phyloP scores from a whole-genome alignment of 2,113 vertebrate species.

The Glaucidium brasilianum region DNA sequence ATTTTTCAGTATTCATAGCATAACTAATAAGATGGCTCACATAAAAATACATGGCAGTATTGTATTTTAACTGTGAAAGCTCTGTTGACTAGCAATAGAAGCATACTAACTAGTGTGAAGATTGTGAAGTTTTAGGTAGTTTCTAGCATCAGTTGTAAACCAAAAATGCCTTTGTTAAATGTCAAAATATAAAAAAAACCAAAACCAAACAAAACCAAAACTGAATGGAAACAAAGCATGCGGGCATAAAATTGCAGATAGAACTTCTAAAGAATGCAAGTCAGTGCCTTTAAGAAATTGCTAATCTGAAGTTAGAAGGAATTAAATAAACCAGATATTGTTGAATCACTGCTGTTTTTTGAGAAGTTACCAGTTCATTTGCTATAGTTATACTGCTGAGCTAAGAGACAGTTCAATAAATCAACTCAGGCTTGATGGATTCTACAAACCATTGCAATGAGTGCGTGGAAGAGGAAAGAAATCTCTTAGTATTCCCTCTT shows the following conservation, averaged over 20 bases:
- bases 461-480: slow-evolving; percentile 88
- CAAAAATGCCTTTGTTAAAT: neutral
- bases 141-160: neutral
- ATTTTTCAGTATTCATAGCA: neutral
- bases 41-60: neutral
- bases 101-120: neutral
- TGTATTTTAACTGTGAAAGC: neutral
- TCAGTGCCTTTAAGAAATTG: slow-evolving; percentile 37
- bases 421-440: slow-evolving; percentile 99
- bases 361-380: slow-evolving; percentile 98
- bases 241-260: neutral
- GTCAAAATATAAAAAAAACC: neutral
- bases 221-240: neutral
- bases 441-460: slow-evolving; percentile 93
- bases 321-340: slow-evolving; percentile 75
- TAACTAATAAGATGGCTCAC: neutral
- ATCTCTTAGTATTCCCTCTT: slow-evolving; percentile 92
- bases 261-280: neutral
- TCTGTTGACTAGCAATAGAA: neutral
- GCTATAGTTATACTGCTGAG: slow-evolving; percentile 98
- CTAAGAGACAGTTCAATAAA: slow-evolving; percentile 99
- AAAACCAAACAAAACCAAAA: neutral
- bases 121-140: neutral
- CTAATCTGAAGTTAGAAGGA: slow-evolving; percentile 65
- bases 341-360: slow-evolving; percentile 81